phyloP scores from a whole-genome alignment of 1,140 invertebrate genomes.

The Dendrolimus punctatus region DNA sequence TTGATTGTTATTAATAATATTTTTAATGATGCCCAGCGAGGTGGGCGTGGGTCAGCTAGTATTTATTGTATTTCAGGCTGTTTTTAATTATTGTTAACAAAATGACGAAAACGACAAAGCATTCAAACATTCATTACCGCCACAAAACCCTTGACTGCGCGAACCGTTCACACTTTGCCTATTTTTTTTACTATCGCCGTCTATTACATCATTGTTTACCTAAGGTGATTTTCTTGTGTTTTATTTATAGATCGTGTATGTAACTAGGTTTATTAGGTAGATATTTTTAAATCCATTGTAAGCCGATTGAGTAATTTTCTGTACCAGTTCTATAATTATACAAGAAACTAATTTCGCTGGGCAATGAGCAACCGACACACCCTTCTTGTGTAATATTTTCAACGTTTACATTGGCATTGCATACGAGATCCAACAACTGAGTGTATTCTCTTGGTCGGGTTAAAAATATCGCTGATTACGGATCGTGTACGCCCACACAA shows the following conservation, averaged over 20 bases:
- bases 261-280: constrained; percentile 45
- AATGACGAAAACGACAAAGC: no score
- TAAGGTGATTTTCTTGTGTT: constrained; percentile 30
- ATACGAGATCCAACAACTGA: constrained; percentile 12
- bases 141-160: no score
- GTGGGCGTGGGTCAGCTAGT: no score
- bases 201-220: constrained; percentile 49
- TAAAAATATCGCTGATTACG: constrained; percentile 45
- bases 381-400: constrained; percentile 2
- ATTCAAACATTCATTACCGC: no score
- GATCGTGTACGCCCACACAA: constrained; percentile 32
- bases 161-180: not conserved
- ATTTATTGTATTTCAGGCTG: no score
- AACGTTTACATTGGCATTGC: constrained; percentile 15
- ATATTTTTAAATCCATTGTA: constrained; percentile 35
- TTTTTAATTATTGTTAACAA: no score
- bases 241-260: constrained; percentile 45
- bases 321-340: not conserved
- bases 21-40: no score
- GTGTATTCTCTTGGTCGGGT: constrained; percentile 21
- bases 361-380: no score
- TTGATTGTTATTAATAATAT: no score
- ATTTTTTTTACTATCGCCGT: constrained; percentile 1
- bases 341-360: not conserved
- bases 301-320: constrained; percentile 2